Evolutionary conservation across 1,140 invertebrate species (phyloP), one percentile per base, ranked within the genome.

Genomic region (Aphaenogaster floridana): DNA sequence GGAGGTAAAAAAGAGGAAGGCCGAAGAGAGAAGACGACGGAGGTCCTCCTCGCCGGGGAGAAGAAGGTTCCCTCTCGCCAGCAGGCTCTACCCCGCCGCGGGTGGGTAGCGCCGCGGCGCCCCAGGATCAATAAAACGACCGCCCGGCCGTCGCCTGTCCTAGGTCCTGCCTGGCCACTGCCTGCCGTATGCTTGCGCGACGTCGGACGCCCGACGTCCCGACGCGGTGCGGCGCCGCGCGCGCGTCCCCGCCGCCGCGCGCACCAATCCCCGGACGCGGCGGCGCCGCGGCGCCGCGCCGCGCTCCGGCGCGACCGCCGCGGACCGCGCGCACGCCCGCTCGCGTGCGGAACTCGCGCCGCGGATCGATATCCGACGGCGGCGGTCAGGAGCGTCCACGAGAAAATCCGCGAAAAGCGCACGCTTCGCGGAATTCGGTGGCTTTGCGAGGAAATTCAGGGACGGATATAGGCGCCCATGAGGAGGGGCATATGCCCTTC

Each of bases 91-190:
- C 76, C 90, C 90, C 90, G 90, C 94, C 93, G 94, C 94, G 94
- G 94, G 91, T 95, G 94, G 94, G 93, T 94, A 94, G 94, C 94
- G 94, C 94, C 94, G 94, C 94, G 94, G 94, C 94, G 94, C 94
- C 94, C 94, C 94, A 94, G 94, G 93, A 95, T 95, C 94, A 95
- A 95, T 95, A 95, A 95, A 94, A 94, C 94, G 94, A 94, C 90
- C 90, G 93, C 93, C 93, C 93, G 94, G 93, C 94, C 94, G 93
- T 94, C 93, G 94, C 93, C 94, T 94, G 94, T 59, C 90, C 88
- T 91, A 91, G 88, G 80, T 89, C 90, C 94, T 91, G 91, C 89
- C 92, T 93, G 92, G 92, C 80, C 90, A 92, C 85, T 91, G 89
- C 78, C 90, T 90, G 91, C 76, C 88, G 88, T 88, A 87, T 74